Evolutionary conservation across 1,140 invertebrate genomes (phyloP).

Genomic region (Diabrotica virgifera): DNA sequence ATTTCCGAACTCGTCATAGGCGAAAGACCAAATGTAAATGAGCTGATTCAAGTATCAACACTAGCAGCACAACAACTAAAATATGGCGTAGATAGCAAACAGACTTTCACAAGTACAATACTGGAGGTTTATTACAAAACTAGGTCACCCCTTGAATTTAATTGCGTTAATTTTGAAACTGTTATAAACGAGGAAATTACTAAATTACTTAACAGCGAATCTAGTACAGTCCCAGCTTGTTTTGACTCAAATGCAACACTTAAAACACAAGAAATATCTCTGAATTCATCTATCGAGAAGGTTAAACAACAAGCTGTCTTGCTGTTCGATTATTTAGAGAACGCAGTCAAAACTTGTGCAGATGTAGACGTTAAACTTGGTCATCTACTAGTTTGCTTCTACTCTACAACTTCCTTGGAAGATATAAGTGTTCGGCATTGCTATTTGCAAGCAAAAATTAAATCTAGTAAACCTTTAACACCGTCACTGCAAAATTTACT

Average conservation of each 20-base stretch:
- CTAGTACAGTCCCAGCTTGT: not conserved
- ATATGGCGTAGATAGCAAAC: slow-evolving; percentile 54
- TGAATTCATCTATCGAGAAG: slow-evolving; percentile 39
- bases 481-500: too few species aligned
- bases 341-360: not conserved
- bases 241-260: slow-evolving; percentile 34
- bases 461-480: not conserved
- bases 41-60: slow-evolving; percentile 63
- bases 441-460: slow-evolving; percentile 13
- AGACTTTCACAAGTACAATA: slow-evolving; percentile 58
- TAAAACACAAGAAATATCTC: slow-evolving; percentile 36
- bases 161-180: slow-evolving; percentile 41
- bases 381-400: slow-evolving; percentile 39
- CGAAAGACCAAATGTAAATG: slow-evolving; percentile 56
- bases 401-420: slow-evolving; percentile 37
- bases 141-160: slow-evolving; percentile 53
- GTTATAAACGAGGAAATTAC: slow-evolving; percentile 34
- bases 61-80: slow-evolving; percentile 62
- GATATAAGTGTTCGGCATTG: slow-evolving; percentile 35
- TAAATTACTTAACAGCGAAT: slow-evolving; percentile 14
- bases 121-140: slow-evolving; percentile 68
- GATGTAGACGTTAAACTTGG: not conserved
- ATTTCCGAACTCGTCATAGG: slow-evolving; percentile 42
- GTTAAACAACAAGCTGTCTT: slow-evolving; percentile 44
- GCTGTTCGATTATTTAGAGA: slow-evolving; percentile 18